Base-by-base conservation (phyloP, 2,113 vertebrate species). In the Pagrus major region DNA sequence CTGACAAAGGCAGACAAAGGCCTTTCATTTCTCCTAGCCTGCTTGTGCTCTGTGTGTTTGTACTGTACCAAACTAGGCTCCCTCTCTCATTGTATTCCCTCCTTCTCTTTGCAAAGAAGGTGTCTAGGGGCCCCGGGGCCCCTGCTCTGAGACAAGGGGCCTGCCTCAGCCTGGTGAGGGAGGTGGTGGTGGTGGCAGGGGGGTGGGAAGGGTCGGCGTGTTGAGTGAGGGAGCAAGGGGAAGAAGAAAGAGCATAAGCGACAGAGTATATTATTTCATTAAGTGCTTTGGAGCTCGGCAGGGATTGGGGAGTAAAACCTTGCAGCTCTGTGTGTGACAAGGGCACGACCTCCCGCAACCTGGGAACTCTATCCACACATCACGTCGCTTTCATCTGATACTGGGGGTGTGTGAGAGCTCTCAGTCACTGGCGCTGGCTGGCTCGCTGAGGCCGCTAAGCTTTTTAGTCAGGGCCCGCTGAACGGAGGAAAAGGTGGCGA, bases 181-280 rank as follows among this genome's bases (percentile, higher is more conserved):
- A 80, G 60, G 60, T 56, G 75, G 77, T 21, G 3, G 70, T 8
- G 49, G 49, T 52, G n/a, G 11, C 15, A 25, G 0, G 23, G 25
- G 27, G 81, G 11, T 84, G 88, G 90, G 75, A 63, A 63, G 80
- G 69, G 61, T 63, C 25, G 23, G 41, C 54, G 76, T 18, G 73
- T 75, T 33, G 83, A 83, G 82, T 27, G 82, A 91, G 85, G 51
- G 71, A 87, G 80, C 55, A 37, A 75, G 87, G 77, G 39, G 73
- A 75, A 49, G 80, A 90, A 89, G 86, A 89, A 85, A 87, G 86
- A 88, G 87, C 64, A 85, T 89, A 84, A 86, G 81, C 77, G 80
- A 88, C 86, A 86, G 92, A 94, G 95, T 97, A 95, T 96, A 98
- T 97, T 97, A 97, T 98, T 98, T 98, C 96, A 97, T 97, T 96